Evolutionary conservation across 2,888 invertebrate genomes (phyloP).

Genomic region (Drosophila atripex): DNA sequence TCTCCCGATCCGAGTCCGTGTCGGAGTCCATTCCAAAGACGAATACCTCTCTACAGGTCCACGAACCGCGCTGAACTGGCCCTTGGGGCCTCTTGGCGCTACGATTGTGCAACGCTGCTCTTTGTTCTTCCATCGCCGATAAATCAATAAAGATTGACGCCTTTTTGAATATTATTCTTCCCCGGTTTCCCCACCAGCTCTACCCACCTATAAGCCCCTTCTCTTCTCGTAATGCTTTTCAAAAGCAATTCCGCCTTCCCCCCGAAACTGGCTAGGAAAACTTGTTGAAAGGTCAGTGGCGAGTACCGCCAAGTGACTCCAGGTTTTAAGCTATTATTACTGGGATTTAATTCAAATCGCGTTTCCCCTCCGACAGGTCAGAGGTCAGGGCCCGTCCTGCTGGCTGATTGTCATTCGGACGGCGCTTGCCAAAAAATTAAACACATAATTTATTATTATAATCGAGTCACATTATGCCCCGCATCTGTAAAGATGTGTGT

Average conservation of each 20-base stretch:
- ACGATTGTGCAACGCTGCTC: slow-evolving; percentile 1
- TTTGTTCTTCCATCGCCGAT: slow-evolving; percentile 39
- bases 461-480: slow-evolving; percentile 33
- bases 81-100: slow-evolving; percentile 13
- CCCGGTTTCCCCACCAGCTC: neutral
- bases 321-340: neutral
- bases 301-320: too few relatives aligned
- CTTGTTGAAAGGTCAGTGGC: too few relatives aligned
- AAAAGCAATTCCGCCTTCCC: too few relatives aligned
- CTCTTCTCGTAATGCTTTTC: too few relatives aligned
- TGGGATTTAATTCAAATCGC: neutral
- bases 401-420: slow-evolving; percentile 18
- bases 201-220: neutral
- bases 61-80: slow-evolving; percentile 31
- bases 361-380: neutral
- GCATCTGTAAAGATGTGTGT: slow-evolving; percentile 16
- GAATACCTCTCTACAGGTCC: slow-evolving; percentile 11
- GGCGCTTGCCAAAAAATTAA: slow-evolving; percentile 44
- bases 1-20: slow-evolving; percentile 64
- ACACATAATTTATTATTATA: slow-evolving; percentile 48
- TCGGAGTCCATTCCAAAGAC: slow-evolving; percentile 40
- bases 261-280: too few relatives aligned
- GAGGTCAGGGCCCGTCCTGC: slow-evolving; percentile 12
- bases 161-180: slow-evolving; percentile 9
- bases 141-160: slow-evolving; percentile 72